Percentiles rank a stretch among this genome's conserved stretches.
These are phyloP conservation scores for Limnothrissa miodon DNA, from an alignment of 2,113 vertebrate genomes.

Conservation along the genomic window DNA sequence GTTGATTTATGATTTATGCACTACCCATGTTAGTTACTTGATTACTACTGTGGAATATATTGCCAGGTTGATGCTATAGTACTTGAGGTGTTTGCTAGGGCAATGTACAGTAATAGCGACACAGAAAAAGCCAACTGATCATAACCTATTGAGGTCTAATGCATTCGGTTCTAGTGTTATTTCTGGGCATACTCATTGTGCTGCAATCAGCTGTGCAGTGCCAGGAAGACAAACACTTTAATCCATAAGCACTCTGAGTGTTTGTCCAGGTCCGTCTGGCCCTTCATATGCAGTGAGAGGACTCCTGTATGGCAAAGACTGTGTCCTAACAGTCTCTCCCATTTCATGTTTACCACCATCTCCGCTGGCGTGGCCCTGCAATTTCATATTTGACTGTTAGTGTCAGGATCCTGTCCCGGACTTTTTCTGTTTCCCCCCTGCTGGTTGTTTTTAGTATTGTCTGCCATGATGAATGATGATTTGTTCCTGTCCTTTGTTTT, in stretches of 20 bases:
- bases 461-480: too few relatives aligned
- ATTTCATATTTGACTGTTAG: neutral
- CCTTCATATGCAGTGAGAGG: neutral
- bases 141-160: neutral
- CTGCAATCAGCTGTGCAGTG: neutral
- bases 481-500: too few relatives aligned
- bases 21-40: too few relatives aligned
- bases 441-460: too few relatives aligned
- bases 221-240: neutral
- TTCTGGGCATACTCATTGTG: neutral
- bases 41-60: too few relatives aligned
- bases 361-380: neutral
- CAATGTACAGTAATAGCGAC: too few relatives aligned
- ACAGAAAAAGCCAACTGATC: too few relatives aligned
- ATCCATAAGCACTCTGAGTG: neutral
- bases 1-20: too few relatives aligned
- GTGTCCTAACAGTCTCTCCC: neutral
- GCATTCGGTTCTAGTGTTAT: neutral
- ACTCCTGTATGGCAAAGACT: neutral
- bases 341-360: constrained; percentile 1
- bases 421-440: too few relatives aligned
- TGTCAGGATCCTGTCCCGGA: too few relatives aligned
- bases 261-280: neutral
- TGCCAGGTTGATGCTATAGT: too few relatives aligned
- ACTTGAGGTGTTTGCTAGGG: too few relatives aligned